phyloP scores from a whole-genome alignment of 2,797 vertebrate species.

The Pseudomugil tenellus region DNA sequence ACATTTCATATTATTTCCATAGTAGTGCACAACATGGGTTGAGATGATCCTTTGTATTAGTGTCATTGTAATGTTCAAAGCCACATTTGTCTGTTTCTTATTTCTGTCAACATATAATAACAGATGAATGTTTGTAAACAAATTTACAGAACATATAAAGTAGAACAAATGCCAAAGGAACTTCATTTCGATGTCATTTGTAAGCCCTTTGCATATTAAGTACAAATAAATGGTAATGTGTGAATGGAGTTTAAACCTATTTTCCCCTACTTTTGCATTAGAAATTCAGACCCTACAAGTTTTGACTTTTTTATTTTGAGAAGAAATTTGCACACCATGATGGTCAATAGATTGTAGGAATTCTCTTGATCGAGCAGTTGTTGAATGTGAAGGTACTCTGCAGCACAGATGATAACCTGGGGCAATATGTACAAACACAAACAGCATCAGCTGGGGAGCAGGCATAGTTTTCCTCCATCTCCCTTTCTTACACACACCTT shows the following conservation, averaged over 20 bases:
- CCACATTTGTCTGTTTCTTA: neutral
- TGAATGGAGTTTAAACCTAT: too few relatives aligned
- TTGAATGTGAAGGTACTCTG: slow-evolving; percentile 14
- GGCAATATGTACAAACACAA: slow-evolving; percentile 28
- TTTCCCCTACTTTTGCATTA: too few relatives aligned
- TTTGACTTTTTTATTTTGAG: neutral
- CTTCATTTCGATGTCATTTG: neutral
- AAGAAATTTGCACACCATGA: neutral
- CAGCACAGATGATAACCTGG: slow-evolving; percentile 24
- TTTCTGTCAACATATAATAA: neutral
- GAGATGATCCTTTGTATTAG: neutral
- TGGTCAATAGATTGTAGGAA: neutral
- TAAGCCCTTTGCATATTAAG: neutral
- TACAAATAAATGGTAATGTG: neutral
- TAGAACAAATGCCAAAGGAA: neutral
- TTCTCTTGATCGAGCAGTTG: slow-evolving; percentile 6
- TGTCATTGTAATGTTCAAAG: neutral
- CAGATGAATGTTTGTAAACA: neutral
- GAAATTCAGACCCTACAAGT: too few relatives aligned
- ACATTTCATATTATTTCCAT: neutral
- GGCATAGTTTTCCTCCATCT: slow-evolving; percentile 14
- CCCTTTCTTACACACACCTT: neutral
- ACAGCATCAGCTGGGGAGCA: slow-evolving; percentile 31
- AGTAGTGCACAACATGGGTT: neutral
- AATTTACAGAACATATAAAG: neutral